A percentile compares a stretch with the other conserved stretches of the same genome.
These are phyloP conservation scores for Mechanitis mazaeus DNA, from an alignment of 2,888 invertebrate species.

Conservation along the genomic window DNA sequence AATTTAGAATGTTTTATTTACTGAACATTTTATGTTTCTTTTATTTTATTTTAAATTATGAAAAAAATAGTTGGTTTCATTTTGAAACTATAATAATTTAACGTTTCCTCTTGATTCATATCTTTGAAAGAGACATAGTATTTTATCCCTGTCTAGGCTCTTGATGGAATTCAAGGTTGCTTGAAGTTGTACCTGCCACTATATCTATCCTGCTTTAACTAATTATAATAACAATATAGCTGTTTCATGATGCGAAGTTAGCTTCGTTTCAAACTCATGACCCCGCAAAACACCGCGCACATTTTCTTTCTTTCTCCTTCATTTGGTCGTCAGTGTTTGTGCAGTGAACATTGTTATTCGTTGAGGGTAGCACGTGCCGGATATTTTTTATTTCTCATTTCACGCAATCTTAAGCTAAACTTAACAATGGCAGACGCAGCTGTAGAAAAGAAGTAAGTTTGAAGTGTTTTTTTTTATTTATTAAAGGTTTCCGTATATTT, in stretches of 20 bases:
- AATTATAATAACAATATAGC: conserved; percentile 24
- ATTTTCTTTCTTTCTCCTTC: conserved; percentile 65
- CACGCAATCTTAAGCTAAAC: conserved; percentile 43
- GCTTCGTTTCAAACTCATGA: conserved; percentile 48
- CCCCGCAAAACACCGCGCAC: conserved; percentile 57
- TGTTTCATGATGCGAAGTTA: conserved; percentile 47
- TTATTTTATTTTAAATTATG: too few relatives aligned
- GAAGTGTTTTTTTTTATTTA: conserved; percentile 32
- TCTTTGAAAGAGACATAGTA: conserved; percentile 56
- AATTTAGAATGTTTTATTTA: too few relatives aligned
- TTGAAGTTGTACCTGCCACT: conserved; percentile 36
- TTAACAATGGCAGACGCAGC: conserved; percentile 83
- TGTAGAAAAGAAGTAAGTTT: conserved; percentile 81
- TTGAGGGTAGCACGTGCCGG: conserved; percentile 66
- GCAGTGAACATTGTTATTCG: conserved; percentile 65
- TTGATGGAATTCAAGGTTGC: conserved; percentile 60
- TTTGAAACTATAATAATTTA: conserved; percentile 37
- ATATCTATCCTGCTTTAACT: conserved; percentile 44
- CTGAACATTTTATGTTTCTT: too few relatives aligned
- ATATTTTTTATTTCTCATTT: conserved; percentile 42
- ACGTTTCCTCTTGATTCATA: conserved; percentile 42
- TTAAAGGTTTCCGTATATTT: conserved; percentile 32
- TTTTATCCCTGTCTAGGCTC: conserved; percentile 45
- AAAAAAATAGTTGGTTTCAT: conserved; percentile 14
- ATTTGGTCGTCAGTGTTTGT: conserved; percentile 73